Conservation (phyloP, 2,888 invertebrate species). For the Nephrotoma appendiculata region DNA sequence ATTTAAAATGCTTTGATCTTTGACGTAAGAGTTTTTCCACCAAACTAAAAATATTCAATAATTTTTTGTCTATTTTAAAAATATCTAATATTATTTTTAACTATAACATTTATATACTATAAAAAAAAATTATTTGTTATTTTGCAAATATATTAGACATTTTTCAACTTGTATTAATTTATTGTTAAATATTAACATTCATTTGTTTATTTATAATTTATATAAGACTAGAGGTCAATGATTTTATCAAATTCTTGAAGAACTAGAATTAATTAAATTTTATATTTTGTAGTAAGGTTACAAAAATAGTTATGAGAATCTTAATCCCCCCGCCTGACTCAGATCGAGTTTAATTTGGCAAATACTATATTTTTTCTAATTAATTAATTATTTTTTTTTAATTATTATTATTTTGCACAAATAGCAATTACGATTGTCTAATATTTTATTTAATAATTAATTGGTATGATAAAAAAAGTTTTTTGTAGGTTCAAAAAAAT, state of each 20-base stretch:
- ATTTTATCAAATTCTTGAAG: not conserved
- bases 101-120: not conserved
- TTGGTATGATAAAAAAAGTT: not conserved
- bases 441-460: not conserved
- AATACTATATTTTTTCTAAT: not conserved
- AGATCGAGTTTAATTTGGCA: not conserved
- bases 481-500: not conserved
- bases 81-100: not conserved
- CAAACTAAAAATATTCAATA: not conserved
- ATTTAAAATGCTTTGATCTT: too few relatives aligned
- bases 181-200: not conserved
- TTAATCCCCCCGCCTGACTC: not conserved
- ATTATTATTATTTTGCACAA: not conserved
- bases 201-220: not conserved
- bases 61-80: not conserved
- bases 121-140: not conserved
- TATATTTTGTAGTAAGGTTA: not conserved
- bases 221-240: not conserved
- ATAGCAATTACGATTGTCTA: not conserved
- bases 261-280: too few relatives aligned
- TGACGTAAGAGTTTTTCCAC: too few relatives aligned
- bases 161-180: not conserved
- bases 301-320: not conserved
- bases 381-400: not conserved
- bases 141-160: not conserved